A percentile compares a stretch with the other conserved stretches of the same genome.
These are phyloP conservation scores for Melanotus villosus DNA, from an alignment of 2,888 invertebrate genomes.

Conservation along the genomic window DNA sequence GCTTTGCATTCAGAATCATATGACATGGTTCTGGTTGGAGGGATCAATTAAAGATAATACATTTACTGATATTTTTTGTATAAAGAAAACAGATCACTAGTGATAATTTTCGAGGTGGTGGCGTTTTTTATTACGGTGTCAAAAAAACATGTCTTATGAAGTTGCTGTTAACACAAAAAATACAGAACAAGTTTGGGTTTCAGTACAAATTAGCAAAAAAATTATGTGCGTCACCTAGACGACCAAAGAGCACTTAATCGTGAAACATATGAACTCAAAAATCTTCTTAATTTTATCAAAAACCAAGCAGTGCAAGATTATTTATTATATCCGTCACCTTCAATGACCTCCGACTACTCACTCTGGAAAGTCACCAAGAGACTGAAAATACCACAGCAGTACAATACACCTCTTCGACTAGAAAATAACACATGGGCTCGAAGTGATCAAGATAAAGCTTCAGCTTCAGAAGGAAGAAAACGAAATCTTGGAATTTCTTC, in stretches of 20 bases:
- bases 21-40: too few relatives aligned
- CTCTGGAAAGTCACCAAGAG: constrained; percentile 3
- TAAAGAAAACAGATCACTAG: too few relatives aligned
- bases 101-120: too few relatives aligned
- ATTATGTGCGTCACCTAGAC: neutral
- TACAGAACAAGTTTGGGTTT: too few relatives aligned
- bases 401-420: neutral
- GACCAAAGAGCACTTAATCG: neutral
- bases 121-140: too few relatives aligned
- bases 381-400: neutral
- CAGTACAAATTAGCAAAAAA: too few relatives aligned
- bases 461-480: neutral
- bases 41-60: too few relatives aligned
- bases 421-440: neutral
- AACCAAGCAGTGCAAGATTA: neutral
- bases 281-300: neutral
- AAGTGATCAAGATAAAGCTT: neutral
- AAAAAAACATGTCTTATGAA: too few relatives aligned
- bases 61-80: too few relatives aligned
- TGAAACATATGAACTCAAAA: neutral
- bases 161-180: too few relatives aligned
- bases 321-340: neutral
- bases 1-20: too few relatives aligned
- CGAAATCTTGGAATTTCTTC: neutral
- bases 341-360: neutral